A percentile compares a stretch with the other conserved stretches of the same genome.
Conservation (phyloP, 1,140 invertebrate species). For the Drosophila punjabiensis region DNA sequence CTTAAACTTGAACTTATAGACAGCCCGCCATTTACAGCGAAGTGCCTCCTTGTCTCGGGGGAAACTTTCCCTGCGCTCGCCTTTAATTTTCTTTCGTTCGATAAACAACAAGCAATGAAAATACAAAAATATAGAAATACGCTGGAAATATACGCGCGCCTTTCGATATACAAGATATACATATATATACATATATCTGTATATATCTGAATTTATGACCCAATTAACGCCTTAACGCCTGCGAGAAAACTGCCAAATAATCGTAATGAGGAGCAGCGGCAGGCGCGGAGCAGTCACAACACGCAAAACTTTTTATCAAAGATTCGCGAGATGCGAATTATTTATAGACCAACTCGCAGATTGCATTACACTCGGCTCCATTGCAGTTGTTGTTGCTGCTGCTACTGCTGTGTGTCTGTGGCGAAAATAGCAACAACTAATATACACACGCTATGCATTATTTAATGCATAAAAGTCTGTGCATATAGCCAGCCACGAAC, state of each 20-base stretch:
- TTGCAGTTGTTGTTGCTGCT: slow-evolving; percentile 50
- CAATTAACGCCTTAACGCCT: slow-evolving; percentile 76
- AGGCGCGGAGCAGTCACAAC: slow-evolving; percentile 27
- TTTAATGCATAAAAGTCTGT: slow-evolving; percentile 28
- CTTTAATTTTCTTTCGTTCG: slow-evolving; percentile 16
- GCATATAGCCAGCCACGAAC: slow-evolving; percentile 5
- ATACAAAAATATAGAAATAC: slow-evolving; percentile 57
- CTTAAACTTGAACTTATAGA: slow-evolving; percentile 74
- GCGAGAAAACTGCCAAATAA: slow-evolving; percentile 65
- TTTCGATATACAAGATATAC: not conserved
- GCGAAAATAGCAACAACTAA: slow-evolving; percentile 60
- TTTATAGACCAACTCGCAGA: no score
- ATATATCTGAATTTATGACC: slow-evolving; percentile 73
- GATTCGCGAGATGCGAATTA: slow-evolving; percentile 66
- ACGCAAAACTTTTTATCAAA: slow-evolving; percentile 73
- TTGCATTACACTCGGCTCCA: slow-evolving; percentile 70
- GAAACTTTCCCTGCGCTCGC: not conserved
- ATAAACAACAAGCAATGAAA: slow-evolving; percentile 32
- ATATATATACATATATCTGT: slow-evolving; percentile 17
- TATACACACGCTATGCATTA: slow-evolving; percentile 45
- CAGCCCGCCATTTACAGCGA: slow-evolving; percentile 7
- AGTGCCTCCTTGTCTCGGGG: slow-evolving; percentile 16
- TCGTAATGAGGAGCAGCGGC: slow-evolving; percentile 32
- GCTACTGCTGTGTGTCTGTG: slow-evolving; percentile 40
- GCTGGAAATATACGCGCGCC: slow-evolving; percentile 53